Evolutionary conservation across 2,888 invertebrate species (phyloP).

Genomic region (Cordilura impudica): DNA sequence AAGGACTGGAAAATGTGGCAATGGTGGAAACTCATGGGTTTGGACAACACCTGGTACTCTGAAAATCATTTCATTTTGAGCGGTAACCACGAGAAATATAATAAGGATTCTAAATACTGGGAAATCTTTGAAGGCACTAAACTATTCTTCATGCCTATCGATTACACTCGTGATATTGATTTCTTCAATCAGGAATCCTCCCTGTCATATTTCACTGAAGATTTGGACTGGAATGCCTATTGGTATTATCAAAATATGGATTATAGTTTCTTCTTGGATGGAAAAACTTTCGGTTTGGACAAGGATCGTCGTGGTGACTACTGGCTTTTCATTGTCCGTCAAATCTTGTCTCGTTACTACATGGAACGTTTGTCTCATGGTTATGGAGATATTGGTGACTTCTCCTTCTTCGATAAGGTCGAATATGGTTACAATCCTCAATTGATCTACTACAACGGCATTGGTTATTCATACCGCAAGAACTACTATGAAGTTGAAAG

Average conservation of each 20-base stretch:
- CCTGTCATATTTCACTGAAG: constrained; percentile 85
- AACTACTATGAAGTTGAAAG: constrained; percentile 79
- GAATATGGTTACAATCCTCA: constrained; percentile 82
- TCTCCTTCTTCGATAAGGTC: constrained; percentile 79
- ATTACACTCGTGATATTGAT: constrained; percentile 79
- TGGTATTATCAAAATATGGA: constrained; percentile 81
- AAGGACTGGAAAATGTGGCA: constrained; percentile 67
- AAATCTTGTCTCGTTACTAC: constrained; percentile 84
- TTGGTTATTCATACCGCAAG: constrained; percentile 82
- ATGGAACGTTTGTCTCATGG: constrained; percentile 85
- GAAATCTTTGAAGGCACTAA: constrained; percentile 59
- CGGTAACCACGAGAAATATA: constrained; percentile 60
- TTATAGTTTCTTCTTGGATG: constrained; percentile 82
- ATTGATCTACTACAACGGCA: constrained; percentile 81
- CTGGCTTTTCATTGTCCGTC: constrained; percentile 83
- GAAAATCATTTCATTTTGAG: constrained; percentile 63
- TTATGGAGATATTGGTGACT: constrained; percentile 81
- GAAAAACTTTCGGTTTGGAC: constrained; percentile 78
- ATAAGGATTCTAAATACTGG: constrained; percentile 61
- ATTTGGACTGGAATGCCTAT: constrained; percentile 82
- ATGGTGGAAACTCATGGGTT: constrained; percentile 68
- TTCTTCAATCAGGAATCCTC: constrained; percentile 79
- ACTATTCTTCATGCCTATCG: constrained; percentile 76
- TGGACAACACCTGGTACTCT: constrained; percentile 64
- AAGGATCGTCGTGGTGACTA: constrained; percentile 82